These are phyloP conservation scores for Antheraea assamensis DNA, from an alignment of 2,888 invertebrate genomes.

Conservation along the genomic window DNA sequence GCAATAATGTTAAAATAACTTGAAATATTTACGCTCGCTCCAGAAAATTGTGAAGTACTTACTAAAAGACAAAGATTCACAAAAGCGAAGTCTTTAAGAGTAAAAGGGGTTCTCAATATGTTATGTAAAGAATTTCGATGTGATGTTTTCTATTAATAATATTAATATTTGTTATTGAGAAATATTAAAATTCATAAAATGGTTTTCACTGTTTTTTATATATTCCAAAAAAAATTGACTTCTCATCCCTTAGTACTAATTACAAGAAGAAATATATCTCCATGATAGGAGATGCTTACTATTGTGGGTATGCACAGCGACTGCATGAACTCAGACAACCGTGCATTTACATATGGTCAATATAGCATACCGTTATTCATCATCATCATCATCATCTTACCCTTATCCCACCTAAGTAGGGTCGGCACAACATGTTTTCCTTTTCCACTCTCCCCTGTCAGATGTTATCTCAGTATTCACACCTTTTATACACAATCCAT, in stretches of 20 bases:
- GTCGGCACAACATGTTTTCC: no score
- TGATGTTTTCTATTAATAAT: constrained; percentile 48
- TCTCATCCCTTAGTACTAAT: neutral
- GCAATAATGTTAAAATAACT: constrained; percentile 33
- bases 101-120: constrained; percentile 32
- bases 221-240: neutral
- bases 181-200: neutral
- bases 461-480: no score
- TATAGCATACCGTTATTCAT: no score
- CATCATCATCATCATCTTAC: no score
- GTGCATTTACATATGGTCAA: no score
- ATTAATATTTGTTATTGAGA: constrained; percentile 22
- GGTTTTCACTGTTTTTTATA: neutral
- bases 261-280: neutral
- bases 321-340: no score
- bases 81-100: constrained; percentile 30
- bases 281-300: neutral
- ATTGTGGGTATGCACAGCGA: no score
- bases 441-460: no score
- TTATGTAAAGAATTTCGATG: constrained; percentile 44
- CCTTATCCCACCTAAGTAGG: no score
- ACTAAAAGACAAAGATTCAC: constrained; percentile 27
- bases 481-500: no score
- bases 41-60: constrained; percentile 28
- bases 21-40: constrained; percentile 23